Base-by-base conservation (phyloP, 2,888 invertebrate species). In the Drosophila nigritarsus region DNA sequence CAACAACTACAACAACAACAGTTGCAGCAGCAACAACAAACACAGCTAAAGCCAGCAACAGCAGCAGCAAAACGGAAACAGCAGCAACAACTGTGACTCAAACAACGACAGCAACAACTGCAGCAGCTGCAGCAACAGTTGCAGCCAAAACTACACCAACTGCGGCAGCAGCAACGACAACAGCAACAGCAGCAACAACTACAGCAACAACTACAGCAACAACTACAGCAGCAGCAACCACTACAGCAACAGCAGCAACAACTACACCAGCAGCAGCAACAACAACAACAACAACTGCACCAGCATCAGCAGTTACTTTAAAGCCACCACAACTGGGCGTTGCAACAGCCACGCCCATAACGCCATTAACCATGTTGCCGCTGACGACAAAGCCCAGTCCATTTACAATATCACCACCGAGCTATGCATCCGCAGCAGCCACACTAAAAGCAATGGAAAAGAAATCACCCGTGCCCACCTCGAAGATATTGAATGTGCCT, bases 401-500 rank as follows among this genome's bases (percentile, higher is more conserved):
- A 1, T 78, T 65, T 36, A 70, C 80, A 24, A 75, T 66, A 53
- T 85, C 73, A 1, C 83, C 83, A 24, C 80, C 86, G 3, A 89
- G 75, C 29, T 86, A 82, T 54, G 65, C 75, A 0, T 67, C 80
- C 9, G 51, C 75, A 5, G 58, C 75, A 45, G 40, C 69, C 55
- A 36, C 73, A 3, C 29, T 80, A 3, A 92, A 91, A 67, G 67
- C 78, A n/a, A 84, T 87, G 75, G 91, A 91, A 53, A 91, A 91
- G 72, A 92, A 92, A 54, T 91, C 92, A 0, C 92, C 91, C 1
- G 83, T 91, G 67, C 91, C 92, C 53, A 91, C 90, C 29, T 91
- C 91, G 0, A 91, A 91, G 76, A 91, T 92, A 29, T 80, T 91
- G 20, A 91, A 92, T 81, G 91, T 91, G 53, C 91, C 92, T 24